Evolutionary conservation across 2,888 invertebrate genomes (phyloP), one percentile per base, ranked within the genome.

Genomic region (Erebia palarica): DNA sequence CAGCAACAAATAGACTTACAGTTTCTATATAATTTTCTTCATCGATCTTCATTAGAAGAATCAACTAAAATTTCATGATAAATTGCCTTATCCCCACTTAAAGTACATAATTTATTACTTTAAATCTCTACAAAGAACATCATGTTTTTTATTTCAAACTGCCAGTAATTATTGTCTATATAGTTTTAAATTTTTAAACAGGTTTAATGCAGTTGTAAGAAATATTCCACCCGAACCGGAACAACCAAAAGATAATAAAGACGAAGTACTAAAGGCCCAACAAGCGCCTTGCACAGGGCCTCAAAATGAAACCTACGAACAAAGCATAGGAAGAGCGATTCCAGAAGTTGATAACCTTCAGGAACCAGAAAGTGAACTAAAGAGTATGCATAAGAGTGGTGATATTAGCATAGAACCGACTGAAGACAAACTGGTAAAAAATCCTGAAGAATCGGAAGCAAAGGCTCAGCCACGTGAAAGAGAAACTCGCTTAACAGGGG

Each of bases 201-300:
- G 92, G 74, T 92, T 92, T 72, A 92, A 92, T 68, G 92, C 91
- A 53, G 80, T 92, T 0, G 90, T 92, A 2, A 90, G 85, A 78
- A 88, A 85, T 68, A 87, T 88, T 75, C 78, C 87, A 27, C 90
- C 90, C 14, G 76, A 76, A 64, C 74, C 73, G 53, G 78, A 75
- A 59, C 27, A 63, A 10, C 36, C 71, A n/a, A 70, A 74, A 59
- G 69, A 72, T 55, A 68, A 74, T 61, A 69, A 73, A 72, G 0
- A 18, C 16, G 71, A 76, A 13, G 71, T 70, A 47, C 71, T 55
- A 13, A 76, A 78, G 70, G 69, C 72, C 1, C 63, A 72, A 13
- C 58, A 72, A 10, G 74, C 73, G 44, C 85, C 85, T 10, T 89
- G 89, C 64, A 78, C 76, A 27, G 86, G 86, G 57, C 75, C 73